Conservation (phyloP, 2,888 invertebrate genomes). For the Lampropteryx suffumata region DNA sequence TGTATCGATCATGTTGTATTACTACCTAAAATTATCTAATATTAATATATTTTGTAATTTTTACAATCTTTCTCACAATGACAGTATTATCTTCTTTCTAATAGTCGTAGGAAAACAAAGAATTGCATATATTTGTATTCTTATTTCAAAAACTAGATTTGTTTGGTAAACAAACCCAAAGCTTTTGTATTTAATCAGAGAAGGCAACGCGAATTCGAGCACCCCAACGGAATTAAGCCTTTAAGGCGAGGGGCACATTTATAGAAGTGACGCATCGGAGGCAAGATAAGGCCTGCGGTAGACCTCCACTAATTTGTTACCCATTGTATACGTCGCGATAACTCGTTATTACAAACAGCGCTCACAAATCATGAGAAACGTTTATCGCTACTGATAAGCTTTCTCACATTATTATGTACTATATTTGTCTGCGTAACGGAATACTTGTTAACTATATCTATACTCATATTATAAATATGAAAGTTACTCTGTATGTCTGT, state of each 20-base stretch:
- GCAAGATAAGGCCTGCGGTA: conserved; percentile 55
- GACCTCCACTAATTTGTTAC: conserved; percentile 69
- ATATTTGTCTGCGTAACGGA: conserved; percentile 22
- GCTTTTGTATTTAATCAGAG: conserved; percentile 23
- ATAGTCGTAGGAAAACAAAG: too few species aligned
- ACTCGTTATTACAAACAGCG: conserved; percentile 48
- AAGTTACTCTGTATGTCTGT: too few species aligned
- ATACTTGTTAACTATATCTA: too few species aligned
- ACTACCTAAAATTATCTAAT: too few species aligned
- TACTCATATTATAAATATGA: too few species aligned
- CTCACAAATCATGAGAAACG: conserved; percentile 40
- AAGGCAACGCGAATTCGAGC: conserved; percentile 32
- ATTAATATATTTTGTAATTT: too few species aligned
- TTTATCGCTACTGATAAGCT: conserved; percentile 28
- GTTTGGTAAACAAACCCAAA: conserved; percentile 22
- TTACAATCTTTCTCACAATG: too few species aligned
- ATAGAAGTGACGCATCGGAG: conserved; percentile 44
- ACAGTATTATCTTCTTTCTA: too few species aligned
- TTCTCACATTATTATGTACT: conserved; percentile 32
- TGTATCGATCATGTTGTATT: too few species aligned
- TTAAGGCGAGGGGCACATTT: conserved; percentile 46
- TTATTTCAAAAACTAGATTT: conserved; percentile 4
- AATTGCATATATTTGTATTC: neutral
- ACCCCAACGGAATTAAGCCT: conserved; percentile 51
- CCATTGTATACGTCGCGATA: conserved; percentile 66